Base-by-base conservation (phyloP, 1,140 invertebrate species). In the Tyrophagus putrescentiae region DNA sequence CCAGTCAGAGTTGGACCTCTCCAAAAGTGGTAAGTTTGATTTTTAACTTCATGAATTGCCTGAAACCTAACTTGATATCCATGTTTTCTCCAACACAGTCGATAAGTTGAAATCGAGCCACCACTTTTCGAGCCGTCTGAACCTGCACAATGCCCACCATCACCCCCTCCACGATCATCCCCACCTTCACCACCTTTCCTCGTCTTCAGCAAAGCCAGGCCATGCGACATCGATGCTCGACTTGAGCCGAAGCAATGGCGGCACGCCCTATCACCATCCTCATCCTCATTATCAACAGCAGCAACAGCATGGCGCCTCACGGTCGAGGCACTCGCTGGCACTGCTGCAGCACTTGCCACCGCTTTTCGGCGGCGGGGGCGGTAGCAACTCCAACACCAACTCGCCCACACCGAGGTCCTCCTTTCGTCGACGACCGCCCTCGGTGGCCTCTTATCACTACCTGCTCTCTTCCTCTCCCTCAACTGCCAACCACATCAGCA, bases 211-310 rank as follows among this genome's bases (percentile, higher is more conserved):
- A 9, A 28, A n/a, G 25, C 52, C 25, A 32, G 3, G 25, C 39
- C 52, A 54, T 36, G 52, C 52, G 11, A 54, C 52, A 11, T 54
- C 52, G 13, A 54, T 54, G 52, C 28, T 54, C 13, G 52, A 54
- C 28, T 23, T 54, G 21, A 54, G 52, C 39, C n/a, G n/a, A n/a
- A n/a, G n/a, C n/a, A n/a, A n/a, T n/a, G 32, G 13, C 11, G 31
- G 52, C 9, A 54, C 13, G 16, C 13, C 52, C 21, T 32, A 54
- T 25, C 52, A 54, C 5, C 50, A 53, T 6, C 7, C n/a, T 42
- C 41, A 42, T 42, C 41, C 6, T 4, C 18, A 42, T 23, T 21
- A 42, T 42, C 6, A 2, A 42, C 41, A 42, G 25, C 41, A 42
- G 25, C 41, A 42, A 54, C 52, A 54, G 11, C 52, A 54, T 54